Evolutionary conservation across 2,797 vertebrate genomes (phyloP), one percentile per base, ranked within the genome.

Genomic region (Sciaenops ocellatus): DNA sequence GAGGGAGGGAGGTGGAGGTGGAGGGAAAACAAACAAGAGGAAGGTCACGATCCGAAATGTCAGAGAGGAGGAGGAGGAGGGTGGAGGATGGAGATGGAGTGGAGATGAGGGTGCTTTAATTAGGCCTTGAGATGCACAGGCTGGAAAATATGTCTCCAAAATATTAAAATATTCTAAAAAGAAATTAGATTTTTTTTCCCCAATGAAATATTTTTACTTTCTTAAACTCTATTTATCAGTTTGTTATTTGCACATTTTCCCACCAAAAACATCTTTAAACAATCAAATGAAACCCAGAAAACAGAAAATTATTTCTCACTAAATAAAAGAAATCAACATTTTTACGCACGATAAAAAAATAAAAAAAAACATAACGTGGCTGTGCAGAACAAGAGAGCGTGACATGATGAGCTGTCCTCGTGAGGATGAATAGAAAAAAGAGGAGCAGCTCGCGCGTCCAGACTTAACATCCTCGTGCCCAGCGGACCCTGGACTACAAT

Each of bases 11-110:
- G 8, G 34, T 2, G 73, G 86, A 38, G 51, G 20, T 26, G 6
- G 13, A 22, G 50, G 41, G 55, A 24, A 17, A 22, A 79, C 76
- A 89, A 73, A 84, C 84, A 77, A 22, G 77, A 85, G 77, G 59
- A 79, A 80, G 84, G 84, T 89, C 84, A 87, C 63, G 84, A 84
- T 80, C 79, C 50, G 38, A 80, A 84, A 86, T 82, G 82, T 83
- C 78, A 76, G 16, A 30, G 47, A 20, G 54, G 64, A 7, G 22
- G 61, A 22, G 54, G 24, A n/a, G 15, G 6, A 6, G 6, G 7
- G 3, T 8, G 3, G 47, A 5, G 12, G 3, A 15, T 16, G 30
- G 2, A 7, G 42, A 12, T 51, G 60, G 12, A 30, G 30, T 30
- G 30, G 5, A 30, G 30, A 30, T n/a, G 15, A 46, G 64, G 52